Conservation (phyloP, 2,888 invertebrate species). For the Sympetrum striolatum region DNA sequence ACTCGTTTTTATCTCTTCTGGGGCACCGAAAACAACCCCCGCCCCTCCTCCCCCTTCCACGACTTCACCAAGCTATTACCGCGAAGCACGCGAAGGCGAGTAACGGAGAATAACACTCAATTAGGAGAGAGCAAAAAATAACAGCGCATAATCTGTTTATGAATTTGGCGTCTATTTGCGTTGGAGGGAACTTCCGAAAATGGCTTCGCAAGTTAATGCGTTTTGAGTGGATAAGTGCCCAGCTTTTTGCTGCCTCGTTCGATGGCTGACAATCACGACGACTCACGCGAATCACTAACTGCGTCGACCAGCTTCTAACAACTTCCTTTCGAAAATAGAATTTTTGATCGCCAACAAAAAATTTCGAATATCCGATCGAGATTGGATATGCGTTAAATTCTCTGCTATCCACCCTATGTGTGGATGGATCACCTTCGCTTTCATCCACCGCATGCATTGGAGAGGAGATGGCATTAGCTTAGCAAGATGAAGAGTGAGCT, state of each 20-base stretch:
- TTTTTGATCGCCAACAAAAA: no score
- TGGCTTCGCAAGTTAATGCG: background rate
- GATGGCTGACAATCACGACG: background rate
- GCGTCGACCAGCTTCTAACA: no score
- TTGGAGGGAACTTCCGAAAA: background rate
- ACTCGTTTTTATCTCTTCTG: slow-evolving; percentile 13
- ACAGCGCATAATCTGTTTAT: background rate
- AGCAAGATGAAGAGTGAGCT: no score
- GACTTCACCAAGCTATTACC: background rate
- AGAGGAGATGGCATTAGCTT: no score
- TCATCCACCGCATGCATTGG: no score
- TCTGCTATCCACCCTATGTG: no score
- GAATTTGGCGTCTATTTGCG: background rate
- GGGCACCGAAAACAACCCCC: background rate
- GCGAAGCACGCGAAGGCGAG: background rate
- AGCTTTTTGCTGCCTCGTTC: background rate
- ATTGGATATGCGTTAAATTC: no score
- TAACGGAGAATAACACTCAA: background rate
- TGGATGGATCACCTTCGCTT: no score
- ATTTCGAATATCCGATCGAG: no score
- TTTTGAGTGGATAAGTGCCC: background rate
- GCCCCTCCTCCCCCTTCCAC: background rate
- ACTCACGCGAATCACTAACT: no score
- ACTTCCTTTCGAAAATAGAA: no score
- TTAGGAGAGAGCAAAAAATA: background rate